Base-by-base conservation (phyloP, 2,797 vertebrate species). In the Eulemur mongoz region DNA sequence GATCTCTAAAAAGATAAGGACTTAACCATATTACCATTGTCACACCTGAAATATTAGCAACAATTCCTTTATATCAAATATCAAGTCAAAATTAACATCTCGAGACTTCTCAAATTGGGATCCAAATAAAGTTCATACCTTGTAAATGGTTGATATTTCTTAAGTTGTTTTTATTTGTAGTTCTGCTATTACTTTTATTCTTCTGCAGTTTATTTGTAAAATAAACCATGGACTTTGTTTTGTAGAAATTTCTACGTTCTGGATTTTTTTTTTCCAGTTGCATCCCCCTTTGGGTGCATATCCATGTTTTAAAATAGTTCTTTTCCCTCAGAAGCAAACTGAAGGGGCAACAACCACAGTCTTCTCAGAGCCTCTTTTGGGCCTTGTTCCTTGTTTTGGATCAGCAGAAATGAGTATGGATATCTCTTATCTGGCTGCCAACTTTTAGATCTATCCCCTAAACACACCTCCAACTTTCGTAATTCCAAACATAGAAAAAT, bases 51-150 rank as follows among this genome's bases (percentile, higher is more conserved):
- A 79, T 57, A 83, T 52, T 52, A 45, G 50, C 23, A 93, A 7
- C 35, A 81, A 13, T 91, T 94, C 48, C 9, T 92, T 94, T 65
- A 20, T 89, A 25, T 73, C 14, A 61, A 72, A 30, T 32, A 38
- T 73, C 17, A 17, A 83, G 61, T 73, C 73, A 84, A 43, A 83
- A 57, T 76, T 40, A 67, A 80, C 10, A 83, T 78, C 12, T 61
- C 61, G 72, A 5, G 30, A 80, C n/a, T 95, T 94, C 92, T 93
- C 73, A 92, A 57, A 87, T 93, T 70, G 90, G 40, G 8, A 65
- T 61, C 27, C 90, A 88, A 59, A 52, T 90, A 40, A 93, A 94
- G 48, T 86, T 95, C 38, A 72, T 91, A 50, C 23, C 7, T 30
- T 82, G 23, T 0, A 89, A 0, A 48, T 87, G 48, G 52, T 95